Evolutionary conservation across 1,140 invertebrate species (phyloP).

Genomic region (Aphelenchoides besseyi): DNA sequence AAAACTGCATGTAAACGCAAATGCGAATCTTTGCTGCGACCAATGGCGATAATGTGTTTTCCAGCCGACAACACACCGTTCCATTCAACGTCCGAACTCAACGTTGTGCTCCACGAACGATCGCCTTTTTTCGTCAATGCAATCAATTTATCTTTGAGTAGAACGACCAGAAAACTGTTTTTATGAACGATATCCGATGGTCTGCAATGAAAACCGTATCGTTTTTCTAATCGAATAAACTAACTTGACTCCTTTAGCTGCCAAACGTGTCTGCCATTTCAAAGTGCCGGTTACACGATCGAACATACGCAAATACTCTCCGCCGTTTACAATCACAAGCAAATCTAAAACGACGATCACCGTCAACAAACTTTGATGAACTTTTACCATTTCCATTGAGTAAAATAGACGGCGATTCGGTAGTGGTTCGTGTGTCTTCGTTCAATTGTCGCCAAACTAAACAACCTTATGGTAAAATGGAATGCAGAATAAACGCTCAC

Average conservation of each 20-base stretch:
- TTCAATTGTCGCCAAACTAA: constrained; percentile 51
- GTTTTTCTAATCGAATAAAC: background rate
- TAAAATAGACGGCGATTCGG: constrained; percentile 1
- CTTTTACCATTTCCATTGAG: constrained; percentile 20
- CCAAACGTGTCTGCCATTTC: constrained; percentile 26
- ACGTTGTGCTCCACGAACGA: constrained; percentile 2
- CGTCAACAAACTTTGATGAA: background rate
- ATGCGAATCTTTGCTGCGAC: background rate
- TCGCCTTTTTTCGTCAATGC: background rate
- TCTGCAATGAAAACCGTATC: background rate
- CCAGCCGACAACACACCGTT: background rate
- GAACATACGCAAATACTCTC: constrained; percentile 40
- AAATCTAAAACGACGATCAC: constrained; percentile 26
- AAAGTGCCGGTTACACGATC: constrained; percentile 36
- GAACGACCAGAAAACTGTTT: constrained; percentile 1
- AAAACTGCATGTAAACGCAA: too few relatives aligned
- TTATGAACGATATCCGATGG: background rate
- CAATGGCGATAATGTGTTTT: background rate
- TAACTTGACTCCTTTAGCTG: background rate
- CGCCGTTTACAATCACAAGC: constrained; percentile 31
- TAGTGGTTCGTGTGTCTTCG: constrained; percentile 13
- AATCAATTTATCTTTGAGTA: constrained; percentile 1
- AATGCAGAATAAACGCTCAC: constrained; percentile 26
- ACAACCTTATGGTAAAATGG: constrained; percentile 20
- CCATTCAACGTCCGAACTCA: background rate